Conservation (phyloP, 1,140 invertebrate species). For the Caligus rogercresseyi region DNA sequence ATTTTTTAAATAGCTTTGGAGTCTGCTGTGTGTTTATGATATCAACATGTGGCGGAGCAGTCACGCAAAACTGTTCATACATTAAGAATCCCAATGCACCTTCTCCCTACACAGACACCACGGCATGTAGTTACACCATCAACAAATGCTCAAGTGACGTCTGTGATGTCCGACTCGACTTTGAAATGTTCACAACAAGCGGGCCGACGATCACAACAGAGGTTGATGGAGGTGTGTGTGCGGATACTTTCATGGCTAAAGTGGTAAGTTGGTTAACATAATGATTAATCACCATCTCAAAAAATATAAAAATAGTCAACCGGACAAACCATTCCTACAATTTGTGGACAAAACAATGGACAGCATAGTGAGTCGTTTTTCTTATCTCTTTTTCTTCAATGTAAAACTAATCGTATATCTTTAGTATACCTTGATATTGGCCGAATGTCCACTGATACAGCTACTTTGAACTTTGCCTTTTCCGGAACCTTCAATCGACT, state of each 20-base stretch:
- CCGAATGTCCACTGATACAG: not conserved
- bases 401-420: not conserved
- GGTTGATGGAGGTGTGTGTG: not conserved
- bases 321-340: not conserved
- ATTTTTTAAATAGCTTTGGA: slow-evolving; percentile 23
- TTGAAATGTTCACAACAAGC: not conserved
- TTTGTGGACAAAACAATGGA: slow-evolving; percentile 4
- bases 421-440: slow-evolving; percentile 13
- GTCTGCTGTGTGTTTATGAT: slow-evolving; percentile 27
- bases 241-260: not conserved
- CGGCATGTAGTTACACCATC: not conserved
- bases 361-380: not conserved
- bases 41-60: not conserved
- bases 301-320: no score
- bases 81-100: slow-evolving; percentile 3
- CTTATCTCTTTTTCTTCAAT: not conserved
- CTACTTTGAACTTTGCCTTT: not conserved
- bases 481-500: not conserved
- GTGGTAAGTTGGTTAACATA: not conserved
- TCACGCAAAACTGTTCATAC: slow-evolving; percentile 8
- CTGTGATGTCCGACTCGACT: slow-evolving; percentile 4
- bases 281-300: no score
- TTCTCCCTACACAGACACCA: not conserved
- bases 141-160: slow-evolving; percentile 3
- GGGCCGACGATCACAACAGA: not conserved